Evolutionary conservation across 2,113 vertebrate species (phyloP), one percentile per base, ranked within the genome.

Genomic region (Pelecanus crispus): DNA sequence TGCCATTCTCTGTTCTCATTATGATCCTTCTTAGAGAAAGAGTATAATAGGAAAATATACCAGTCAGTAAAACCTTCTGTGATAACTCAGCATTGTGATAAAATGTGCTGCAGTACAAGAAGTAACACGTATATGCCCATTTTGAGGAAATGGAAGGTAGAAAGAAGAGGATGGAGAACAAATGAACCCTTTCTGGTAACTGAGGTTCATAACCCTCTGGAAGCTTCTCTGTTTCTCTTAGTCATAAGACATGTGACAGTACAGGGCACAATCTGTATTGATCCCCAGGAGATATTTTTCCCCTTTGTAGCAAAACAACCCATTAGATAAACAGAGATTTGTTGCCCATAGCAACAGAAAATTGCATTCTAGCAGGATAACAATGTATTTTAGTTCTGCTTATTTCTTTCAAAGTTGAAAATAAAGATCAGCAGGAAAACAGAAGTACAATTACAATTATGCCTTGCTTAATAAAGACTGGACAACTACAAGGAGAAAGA

Each of bases 271-370:
- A 47, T 73, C n/a, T 93, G 11, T 59, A 74, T 34, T 78, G 55
- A 84, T 95, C 67, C 78, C 59, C 89, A 90, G 84, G 78, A 66
- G 66, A 90, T 93, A 70, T 83, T 95, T 95, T 97, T 88, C 53
- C 74, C 58, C 81, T 97, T 93, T 96, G 91, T 80, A 95, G 87
- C 66, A 96, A 96, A 97, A 92, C 84, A 97, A 77, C 19, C 79
- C 65, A 72, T 90, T 96, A 96, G 75, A 80, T 92, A 96, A 95
- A 94, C 75, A 88, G 81, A 88, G 72, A 32, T 95, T 95, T 75
- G 95, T 97, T 94, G 80, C 92, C 84, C 20, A 0, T 97, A 91
- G 96, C 95, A 97, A 97, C 93, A 90, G 86, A 94, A 95, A 92
- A 92, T 67, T 96, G 50, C 74, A 45, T 92, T 96, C 61, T 67